Base-by-base conservation (phyloP, 1,140 invertebrate genomes). In the Brachionus manjavacas region DNA sequence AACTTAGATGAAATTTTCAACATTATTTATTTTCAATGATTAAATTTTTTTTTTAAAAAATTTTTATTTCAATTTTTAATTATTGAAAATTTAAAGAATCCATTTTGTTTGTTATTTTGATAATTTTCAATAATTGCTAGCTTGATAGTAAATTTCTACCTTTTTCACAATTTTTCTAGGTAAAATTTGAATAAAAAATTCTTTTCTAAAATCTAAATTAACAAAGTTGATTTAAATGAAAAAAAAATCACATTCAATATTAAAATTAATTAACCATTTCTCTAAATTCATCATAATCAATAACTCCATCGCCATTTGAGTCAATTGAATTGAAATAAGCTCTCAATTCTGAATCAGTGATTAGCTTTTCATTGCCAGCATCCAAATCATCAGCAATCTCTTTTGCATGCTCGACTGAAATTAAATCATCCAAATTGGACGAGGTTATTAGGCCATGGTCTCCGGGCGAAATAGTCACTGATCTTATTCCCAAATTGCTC, bases 321-420 rank as follows among this genome's bases (percentile, higher is more conserved):
- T 74, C 70, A 11, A 74, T 23, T 41, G 72, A 76, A 76, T 76
- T 76, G 14, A 76, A 76, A 49, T 76, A 76, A 31, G 41, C 41
- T 52, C 72, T 76, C 52, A 76, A 28, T 25, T 76, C 72, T 3
- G 41, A 46, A 49, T 76, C 72, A 52, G 14, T 76, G 3, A 76
- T 25, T 0, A 49, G 20, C n/a, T 25, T 76, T 76, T 76, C 72
- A 12, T 43, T 49, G 9, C 72, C 43, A 49, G 41, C 41, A 25
- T 76, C 46, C 23, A 76, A 49, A 76, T 76, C 46, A 28, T 76
- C 43, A 16, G 25, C 43, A 14, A 76, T 76, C 28, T 46, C 20
- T 76, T 46, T 23, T 9, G 41, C 72, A 35, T 46, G 20, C 1
- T 76, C 72, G 2, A 49, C 20, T 11, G 41, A 49, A 25, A 76